Conservation (phyloP, 2,113 vertebrate species). For the Emydura subglobosa region DNA sequence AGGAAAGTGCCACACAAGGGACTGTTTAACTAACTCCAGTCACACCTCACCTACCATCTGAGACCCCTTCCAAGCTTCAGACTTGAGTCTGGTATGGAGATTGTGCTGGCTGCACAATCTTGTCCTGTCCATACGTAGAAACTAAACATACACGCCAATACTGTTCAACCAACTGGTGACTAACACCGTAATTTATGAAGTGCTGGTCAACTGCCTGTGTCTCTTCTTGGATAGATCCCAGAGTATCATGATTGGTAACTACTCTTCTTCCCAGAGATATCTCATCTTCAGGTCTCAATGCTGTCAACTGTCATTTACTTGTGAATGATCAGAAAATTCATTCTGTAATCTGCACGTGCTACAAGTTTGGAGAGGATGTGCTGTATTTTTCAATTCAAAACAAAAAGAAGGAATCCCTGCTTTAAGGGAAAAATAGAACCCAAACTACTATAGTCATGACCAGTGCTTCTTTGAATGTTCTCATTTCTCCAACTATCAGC, state of each 20-base stretch:
- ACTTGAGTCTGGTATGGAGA: background rate
- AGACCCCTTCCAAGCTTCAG: background rate
- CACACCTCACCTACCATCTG: background rate
- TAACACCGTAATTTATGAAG: background rate
- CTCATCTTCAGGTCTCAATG: background rate
- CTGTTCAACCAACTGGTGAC: background rate
- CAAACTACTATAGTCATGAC: background rate
- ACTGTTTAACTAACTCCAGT: background rate
- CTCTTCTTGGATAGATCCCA: background rate
- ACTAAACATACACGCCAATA: background rate
- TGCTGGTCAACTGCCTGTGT: background rate
- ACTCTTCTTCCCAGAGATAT: background rate
- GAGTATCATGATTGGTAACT: background rate
- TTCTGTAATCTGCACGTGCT: background rate
- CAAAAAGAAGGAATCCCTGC: background rate
- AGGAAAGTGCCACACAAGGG: background rate
- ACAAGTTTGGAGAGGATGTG: background rate
- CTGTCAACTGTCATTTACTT: background rate
- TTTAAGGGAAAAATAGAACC: background rate
- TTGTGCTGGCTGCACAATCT: background rate
- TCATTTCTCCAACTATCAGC: background rate
- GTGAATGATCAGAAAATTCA: background rate
- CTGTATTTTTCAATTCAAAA: background rate
- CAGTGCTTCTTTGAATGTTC: background rate
- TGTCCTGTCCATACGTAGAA: background rate